These are phyloP conservation scores for Tricholauxania praeusta DNA, from an alignment of 2,888 invertebrate genomes.

Conservation along the genomic window DNA sequence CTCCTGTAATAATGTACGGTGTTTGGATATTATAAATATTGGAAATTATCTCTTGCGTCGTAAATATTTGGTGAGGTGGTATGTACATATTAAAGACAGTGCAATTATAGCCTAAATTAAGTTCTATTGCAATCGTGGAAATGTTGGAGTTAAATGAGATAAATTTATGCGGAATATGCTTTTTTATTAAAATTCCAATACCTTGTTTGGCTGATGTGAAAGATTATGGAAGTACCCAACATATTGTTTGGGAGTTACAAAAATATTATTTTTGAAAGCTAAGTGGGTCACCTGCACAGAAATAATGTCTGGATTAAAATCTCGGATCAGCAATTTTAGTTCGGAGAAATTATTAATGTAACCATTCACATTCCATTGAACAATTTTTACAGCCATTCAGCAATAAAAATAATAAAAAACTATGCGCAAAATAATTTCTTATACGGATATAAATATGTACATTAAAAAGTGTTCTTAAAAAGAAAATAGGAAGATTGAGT, in stretches of 20 bases:
- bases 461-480: too few species aligned
- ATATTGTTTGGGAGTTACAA: slow-evolving; percentile 1
- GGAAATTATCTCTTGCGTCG: too few species aligned
- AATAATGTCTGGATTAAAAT: slow-evolving; percentile 18
- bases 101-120: slow-evolving; percentile 3
- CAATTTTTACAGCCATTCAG: slow-evolving; percentile 22
- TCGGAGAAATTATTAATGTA: neutral
- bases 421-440: too few species aligned
- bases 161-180: too few species aligned
- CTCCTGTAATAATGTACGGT: too few species aligned
- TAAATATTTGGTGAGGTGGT: neutral
- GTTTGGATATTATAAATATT: too few species aligned
- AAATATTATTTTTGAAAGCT: neutral
- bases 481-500: too few species aligned
- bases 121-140: neutral
- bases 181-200: slow-evolving; percentile 15
- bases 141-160: neutral
- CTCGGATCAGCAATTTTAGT: slow-evolving; percentile 3
- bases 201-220: slow-evolving; percentile 4
- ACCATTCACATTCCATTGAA: slow-evolving; percentile 10
- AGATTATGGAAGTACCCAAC: slow-evolving; percentile 11
- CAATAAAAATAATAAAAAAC: slow-evolving; percentile 14
- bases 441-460: too few species aligned
- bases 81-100: slow-evolving; percentile 9
- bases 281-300: neutral